Evolutionary conservation across 2,888 invertebrate species (phyloP), one percentile per base, ranked within the genome.

Genomic region (Agriotes lineatus): DNA sequence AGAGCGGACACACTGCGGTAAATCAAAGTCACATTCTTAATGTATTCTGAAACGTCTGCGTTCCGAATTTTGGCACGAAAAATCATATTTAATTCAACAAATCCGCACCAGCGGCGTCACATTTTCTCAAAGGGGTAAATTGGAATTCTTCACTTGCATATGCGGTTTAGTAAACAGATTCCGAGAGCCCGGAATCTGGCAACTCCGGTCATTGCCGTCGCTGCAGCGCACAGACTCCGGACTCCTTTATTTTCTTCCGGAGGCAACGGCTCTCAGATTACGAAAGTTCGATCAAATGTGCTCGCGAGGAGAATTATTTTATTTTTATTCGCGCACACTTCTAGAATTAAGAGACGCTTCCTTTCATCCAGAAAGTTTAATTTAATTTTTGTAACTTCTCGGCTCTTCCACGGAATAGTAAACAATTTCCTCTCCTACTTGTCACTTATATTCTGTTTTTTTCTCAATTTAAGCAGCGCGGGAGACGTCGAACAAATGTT

Each of bases 241-340:
- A 39, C 20, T 56, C 39, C 22, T 56, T 33, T 56, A 39, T 56
- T 56, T 56, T 56, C 56, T 39, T 39, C 12, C 37, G 39, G 14
- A 39, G 22, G 56, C 39, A 56, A 56, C 56, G 37, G 22, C 7
- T 56, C 56, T 56, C 39, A 56, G 39, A 56, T 56, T 56, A 39
- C 37, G n/a, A 56, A 56, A 56, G 56, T 56, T 56, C 56, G 56
- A 37, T 56, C 33, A 39, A 56, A 56, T 35, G 56, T 56, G 39
- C 20, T 39, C 16, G 18, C 9, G 33, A 39, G 39, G 37, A 56
- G 22, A 56, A 56, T 56, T 56, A 56, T 56, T 56, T 56, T 56
- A 56, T 56, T 56, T 56, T 56, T 56, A 56, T 56, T 33, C 22
- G n/a, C 37, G 37, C 37, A 39, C 56, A 39, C 37, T 37, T 5